Base-by-base conservation (phyloP, 2,888 invertebrate genomes). In the Crematogaster levior region DNA sequence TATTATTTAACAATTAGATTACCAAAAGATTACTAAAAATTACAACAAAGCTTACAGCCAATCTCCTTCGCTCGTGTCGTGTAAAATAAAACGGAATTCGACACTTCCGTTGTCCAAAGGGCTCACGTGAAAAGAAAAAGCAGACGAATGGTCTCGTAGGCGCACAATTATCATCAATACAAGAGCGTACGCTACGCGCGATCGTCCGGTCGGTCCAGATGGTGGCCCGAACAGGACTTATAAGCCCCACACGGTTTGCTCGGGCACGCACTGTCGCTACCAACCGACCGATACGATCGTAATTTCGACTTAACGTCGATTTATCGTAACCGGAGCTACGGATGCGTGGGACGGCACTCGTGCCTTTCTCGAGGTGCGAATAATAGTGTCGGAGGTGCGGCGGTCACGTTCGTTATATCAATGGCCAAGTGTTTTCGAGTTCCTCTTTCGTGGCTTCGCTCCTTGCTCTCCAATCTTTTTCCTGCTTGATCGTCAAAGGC, bases 301-400 rank as follows among this genome's bases (percentile, higher is more conserved):
- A 93, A 93, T 93, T 93, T 93, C 91, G 91, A 92, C 93, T 93
- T 93, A 93, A 91, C 92, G 88, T 91, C 93, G 91, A 93, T 93
- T 93, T 93, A 93, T 93, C 91, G 91, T 85, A 83, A 84, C 85
- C 84, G 81, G 74, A 27, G 74, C 61, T 82, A 58, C 58, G 65
- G 56, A 74, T 80, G 73, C 81, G 70, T 73, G 63, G 81, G 74
- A 81, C 81, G 79, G 43, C 56, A 84, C 81, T 84, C 82, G 83
- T 84, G 73, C 82, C 79, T 86, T 73, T 87, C 84, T 85, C 66
- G 27, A 34, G 53, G 58, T 46, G 51, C 84, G 63, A 82, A 91
- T 93, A 93, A 93, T 93, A 92, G 89, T 89, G 89, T 84, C 90
- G 89, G 88, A 89, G 86, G 86, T 85, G 91, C 88, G 87, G 85